These are phyloP conservation scores for Nemurella pictetii DNA, from an alignment of 2,888 invertebrate species.

Conservation along the genomic window DNA sequence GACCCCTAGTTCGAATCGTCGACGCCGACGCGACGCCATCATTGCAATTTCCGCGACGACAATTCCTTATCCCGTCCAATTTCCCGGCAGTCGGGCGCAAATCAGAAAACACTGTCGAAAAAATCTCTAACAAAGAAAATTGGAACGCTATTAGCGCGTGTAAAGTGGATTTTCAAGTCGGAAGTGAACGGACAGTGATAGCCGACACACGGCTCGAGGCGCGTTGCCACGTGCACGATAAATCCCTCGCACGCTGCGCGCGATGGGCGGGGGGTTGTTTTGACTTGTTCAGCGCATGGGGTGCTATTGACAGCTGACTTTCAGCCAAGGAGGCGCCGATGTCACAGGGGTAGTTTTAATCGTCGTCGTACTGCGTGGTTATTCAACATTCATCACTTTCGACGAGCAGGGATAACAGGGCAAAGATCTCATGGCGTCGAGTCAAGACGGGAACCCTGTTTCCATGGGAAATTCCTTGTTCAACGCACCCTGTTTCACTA, in stretches of 20 bases:
- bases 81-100: not conserved
- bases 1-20: too few relatives aligned
- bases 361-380: not conserved
- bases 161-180: not conserved
- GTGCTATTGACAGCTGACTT: not conserved
- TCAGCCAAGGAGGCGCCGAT: not conserved
- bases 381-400: not conserved
- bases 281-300: not conserved
- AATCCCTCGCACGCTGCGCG: not conserved
- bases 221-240: not conserved
- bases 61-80: not conserved
- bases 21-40: not conserved
- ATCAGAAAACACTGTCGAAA: not conserved
- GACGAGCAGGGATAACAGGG: too few relatives aligned
- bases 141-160: not conserved
- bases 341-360: not conserved
- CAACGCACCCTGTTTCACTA: not conserved
- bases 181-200: not conserved
- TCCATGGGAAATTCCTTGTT: not conserved
- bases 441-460: too few relatives aligned
- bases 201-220: not conserved
- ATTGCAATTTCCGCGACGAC: not conserved
- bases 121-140: not conserved
- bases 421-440: too few relatives aligned
- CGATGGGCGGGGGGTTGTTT: not conserved